Conservation (phyloP, 2,113 vertebrate genomes). For the Peromyscus maniculatus region DNA sequence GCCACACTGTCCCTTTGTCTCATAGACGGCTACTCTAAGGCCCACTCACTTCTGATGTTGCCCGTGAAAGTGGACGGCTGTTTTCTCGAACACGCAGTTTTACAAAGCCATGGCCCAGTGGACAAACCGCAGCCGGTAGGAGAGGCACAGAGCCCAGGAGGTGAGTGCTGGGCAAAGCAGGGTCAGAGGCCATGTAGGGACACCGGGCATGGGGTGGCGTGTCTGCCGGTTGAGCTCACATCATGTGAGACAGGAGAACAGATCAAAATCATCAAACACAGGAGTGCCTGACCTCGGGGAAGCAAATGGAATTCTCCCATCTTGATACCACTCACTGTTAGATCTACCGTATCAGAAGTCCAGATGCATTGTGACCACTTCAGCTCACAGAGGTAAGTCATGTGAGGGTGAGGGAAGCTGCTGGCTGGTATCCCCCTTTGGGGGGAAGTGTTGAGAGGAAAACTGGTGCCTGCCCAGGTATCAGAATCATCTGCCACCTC, state of each 20-base stretch:
- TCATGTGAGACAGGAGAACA: fast-evolving
- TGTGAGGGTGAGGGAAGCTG: background rate
- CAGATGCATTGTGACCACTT: background rate
- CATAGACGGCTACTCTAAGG: background rate
- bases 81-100: background rate
- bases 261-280: background rate
- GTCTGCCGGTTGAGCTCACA: background rate
- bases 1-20: fast-evolving
- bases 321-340: too few species aligned
- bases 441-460: background rate
- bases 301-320: background rate
- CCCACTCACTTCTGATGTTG: too few species aligned
- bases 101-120: background rate
- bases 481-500: fast-evolving
- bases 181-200: background rate
- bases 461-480: fast-evolving
- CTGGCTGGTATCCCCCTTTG: background rate
- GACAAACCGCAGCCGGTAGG: background rate
- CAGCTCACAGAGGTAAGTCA: background rate
- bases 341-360: background rate
- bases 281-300: background rate
- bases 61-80: background rate
- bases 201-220: fast-evolving
- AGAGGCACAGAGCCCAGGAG: background rate
- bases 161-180: background rate